These are phyloP conservation scores for Platycercus adscitus DNA, from an alignment of 2,113 vertebrate genomes.

Conservation along the genomic window DNA sequence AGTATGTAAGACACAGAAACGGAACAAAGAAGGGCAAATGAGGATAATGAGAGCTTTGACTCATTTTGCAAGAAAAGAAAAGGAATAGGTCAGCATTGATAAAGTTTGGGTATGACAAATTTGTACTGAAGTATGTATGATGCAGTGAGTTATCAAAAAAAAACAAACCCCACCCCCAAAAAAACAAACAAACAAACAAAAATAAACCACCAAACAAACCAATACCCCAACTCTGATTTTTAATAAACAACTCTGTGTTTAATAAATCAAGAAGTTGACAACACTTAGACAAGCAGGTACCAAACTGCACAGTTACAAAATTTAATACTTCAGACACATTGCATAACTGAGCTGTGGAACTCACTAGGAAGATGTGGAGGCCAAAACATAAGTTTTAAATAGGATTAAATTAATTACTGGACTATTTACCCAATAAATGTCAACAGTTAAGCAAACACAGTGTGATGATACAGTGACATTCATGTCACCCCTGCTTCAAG, in stretches of 20 bases:
- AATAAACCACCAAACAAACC: neutral
- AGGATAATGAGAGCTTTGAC: neutral
- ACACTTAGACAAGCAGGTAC: neutral
- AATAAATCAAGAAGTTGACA: neutral
- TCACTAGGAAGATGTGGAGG: neutral
- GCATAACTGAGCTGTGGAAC: neutral
- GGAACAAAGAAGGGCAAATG: neutral
- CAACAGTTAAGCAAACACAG: neutral
- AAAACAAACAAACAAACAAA: neutral
- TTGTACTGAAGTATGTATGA: fast-evolving
- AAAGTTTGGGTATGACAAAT: neutral
- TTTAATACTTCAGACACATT: neutral
- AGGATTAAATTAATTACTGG: neutral
- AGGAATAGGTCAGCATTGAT: fast-evolving
- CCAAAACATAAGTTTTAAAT: neutral
- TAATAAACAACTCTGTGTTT: neutral
- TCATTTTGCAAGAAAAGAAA: neutral
- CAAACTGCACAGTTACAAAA: neutral
- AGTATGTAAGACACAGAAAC: fast-evolving
- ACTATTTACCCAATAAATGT: neutral
- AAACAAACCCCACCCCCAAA: no score
- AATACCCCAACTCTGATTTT: neutral
- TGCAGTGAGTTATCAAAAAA: neutral
- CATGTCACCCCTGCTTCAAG: neutral
- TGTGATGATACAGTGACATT: fast-evolving